phyloP scores from a whole-genome alignment of 1,140 invertebrate species.

The Hylyphantes graminicola region DNA sequence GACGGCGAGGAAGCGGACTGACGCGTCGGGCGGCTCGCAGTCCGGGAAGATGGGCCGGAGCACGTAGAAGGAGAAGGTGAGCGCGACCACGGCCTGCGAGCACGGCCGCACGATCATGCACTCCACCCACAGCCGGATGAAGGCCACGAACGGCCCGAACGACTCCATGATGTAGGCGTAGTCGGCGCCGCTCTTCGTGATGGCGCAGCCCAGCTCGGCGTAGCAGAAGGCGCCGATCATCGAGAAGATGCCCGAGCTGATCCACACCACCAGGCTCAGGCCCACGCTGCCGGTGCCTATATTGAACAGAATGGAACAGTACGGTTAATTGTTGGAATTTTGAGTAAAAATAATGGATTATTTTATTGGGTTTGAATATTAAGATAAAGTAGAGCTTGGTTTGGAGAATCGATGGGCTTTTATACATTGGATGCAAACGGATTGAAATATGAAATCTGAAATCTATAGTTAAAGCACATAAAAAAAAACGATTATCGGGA shows the following conservation, averaged over 20 bases:
- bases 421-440: too few species aligned
- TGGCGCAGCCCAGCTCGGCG: constrained; percentile 91
- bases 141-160: constrained; percentile 79
- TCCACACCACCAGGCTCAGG: constrained; percentile 87
- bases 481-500: too few species aligned
- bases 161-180: constrained; percentile 98
- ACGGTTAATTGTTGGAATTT: too few species aligned
- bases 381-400: too few species aligned
- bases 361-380: too few species aligned
- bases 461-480: too few species aligned
- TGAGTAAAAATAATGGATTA: too few species aligned
- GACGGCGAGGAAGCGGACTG: constrained; percentile 83
- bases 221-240: constrained; percentile 95
- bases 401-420: too few species aligned
- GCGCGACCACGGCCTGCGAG: constrained; percentile 92
- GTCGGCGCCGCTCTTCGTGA: constrained; percentile 79
- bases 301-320: too few species aligned
- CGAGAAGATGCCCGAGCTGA: constrained; percentile 85
- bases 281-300: constrained; percentile 87
- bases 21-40: constrained; percentile 81
- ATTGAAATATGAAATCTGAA: too few species aligned
- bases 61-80: constrained; percentile 84
- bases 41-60: constrained; percentile 66
- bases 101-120: constrained; percentile 97
- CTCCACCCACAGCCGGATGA: constrained; percentile 90